Evolutionary conservation across 2,113 vertebrate species (phyloP), one percentile per base, ranked within the genome.

Genomic region (Urocynchramus pylzowi): DNA sequence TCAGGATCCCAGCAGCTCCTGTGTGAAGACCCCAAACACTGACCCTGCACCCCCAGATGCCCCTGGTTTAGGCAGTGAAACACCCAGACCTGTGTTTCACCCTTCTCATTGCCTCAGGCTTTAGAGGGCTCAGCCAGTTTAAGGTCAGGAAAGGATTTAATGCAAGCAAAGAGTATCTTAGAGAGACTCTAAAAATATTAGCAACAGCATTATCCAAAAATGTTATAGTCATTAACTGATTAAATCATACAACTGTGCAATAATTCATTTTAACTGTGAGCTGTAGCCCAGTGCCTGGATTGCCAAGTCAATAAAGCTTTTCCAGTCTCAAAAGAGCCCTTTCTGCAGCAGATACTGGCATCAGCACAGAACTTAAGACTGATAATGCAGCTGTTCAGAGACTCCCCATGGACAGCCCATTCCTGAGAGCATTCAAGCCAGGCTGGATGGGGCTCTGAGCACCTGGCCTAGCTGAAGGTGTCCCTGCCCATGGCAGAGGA

Each of bases 61-160:
- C 54, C 45, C 54, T 26, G 68, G 11, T 41, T 71, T 7, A 13
- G 52, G 42, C 60, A 41, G 16, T 11, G 54, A 8, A 41, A 30
- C 41, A 59, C 14, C 64, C 23, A 16, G 30, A 17, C 20, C 77
- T 35, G 22, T 9, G 31, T 49, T 76, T 84, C 33, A 53, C 26
- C 28, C 41, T 41, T 37, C 52, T 41, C 41, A 4, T 13, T 61
- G 53, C 68, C 37, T 67, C 47, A 24, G 26, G 42, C 23, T 87
- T 27, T 39, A 57, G 24, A 87, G 2, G 7, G 24, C 61, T 82
- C 1, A 0, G 20, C 7, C 4, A 16, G 17, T 44, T 42, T 50
- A 15, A 89, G 57, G 61, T 37, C 37, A 63, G 59, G 59, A 50
- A 39, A 78, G 41, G 45, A 45, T 79, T 61, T 64, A 60, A 19